Evolutionary conservation across 1,140 invertebrate genomes (phyloP), one percentile per base, ranked within the genome.

Genomic region (Dendroctonus valens): DNA sequence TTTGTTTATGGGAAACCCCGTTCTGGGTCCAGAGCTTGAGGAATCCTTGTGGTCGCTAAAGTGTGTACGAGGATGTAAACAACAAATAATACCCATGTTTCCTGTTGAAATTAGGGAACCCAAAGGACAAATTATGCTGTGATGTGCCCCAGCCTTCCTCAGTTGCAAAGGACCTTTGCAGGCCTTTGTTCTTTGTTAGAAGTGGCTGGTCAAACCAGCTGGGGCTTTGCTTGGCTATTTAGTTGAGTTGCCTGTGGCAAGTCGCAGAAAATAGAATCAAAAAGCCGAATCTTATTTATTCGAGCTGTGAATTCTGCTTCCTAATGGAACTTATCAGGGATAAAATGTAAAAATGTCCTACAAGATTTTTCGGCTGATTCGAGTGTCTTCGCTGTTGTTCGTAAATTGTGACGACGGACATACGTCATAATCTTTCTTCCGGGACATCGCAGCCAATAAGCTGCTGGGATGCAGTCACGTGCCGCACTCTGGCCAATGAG

Each of bases 401-500:
- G 70, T 71, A 64, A 69, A 44, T 54, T 63, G 54, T 77, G 74
- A 78, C 75, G 76, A 72, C 74, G 73, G 71, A 72, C 70, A 70
- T 72, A 75, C 77, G 77, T 79, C 77, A 79, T 71, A 69, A 63
- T 69, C 46, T 61, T 41, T 71, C 72, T 81, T 82, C 82, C 80
- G 78, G 81, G 77, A 15, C 50, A 26, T 14, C 0, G 6, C 26
- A 9, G 41, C 80, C 80, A 82, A 82, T 83, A 37, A 59, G 7
- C 37, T 12, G 8, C 3, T 7, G 12, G 37, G 41, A 26, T 70
- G 69, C 73, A 74, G 76, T 82, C 82, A 86, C 84, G 83, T 88
- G 87, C 77, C 76, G 69, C 60, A 46, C 67, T 67, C 74, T 69
- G 72, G 74, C 84, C 85, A 87, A 87, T 87, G 76, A 78, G 55